A percentile compares a stretch with the other conserved stretches of the same genome.
These are phyloP conservation scores for Hesperia comma DNA, from an alignment of 2,888 invertebrate species.

Conservation along the genomic window DNA sequence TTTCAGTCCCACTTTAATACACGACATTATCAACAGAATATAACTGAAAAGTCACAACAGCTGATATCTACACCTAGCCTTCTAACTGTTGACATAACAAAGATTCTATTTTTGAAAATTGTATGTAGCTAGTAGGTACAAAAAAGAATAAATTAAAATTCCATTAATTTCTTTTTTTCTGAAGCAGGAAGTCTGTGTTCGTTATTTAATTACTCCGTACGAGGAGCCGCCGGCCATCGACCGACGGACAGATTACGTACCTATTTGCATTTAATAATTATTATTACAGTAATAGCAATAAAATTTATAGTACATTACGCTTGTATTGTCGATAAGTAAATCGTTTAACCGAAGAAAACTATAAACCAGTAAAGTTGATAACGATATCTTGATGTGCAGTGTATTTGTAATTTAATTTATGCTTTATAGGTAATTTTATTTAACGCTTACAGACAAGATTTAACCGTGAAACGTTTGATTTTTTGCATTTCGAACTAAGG, in stretches of 20 bases:
- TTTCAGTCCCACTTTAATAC: too few species aligned
- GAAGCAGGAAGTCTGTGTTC: background rate
- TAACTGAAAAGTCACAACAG: too few species aligned
- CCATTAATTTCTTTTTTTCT: background rate
- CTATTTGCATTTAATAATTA: conserved; percentile 15
- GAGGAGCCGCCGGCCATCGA: conserved; percentile 10
- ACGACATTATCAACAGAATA: too few species aligned
- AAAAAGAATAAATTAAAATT: too few species aligned
- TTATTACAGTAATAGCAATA: conserved; percentile 25
- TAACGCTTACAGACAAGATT: too few species aligned
- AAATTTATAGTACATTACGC: conserved; percentile 19
- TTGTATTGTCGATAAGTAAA: conserved; percentile 20
- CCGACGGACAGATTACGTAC: conserved; percentile 13
- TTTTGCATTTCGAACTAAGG: too few species aligned
- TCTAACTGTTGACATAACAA: too few species aligned
- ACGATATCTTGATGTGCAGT: background rate
- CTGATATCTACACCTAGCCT: too few species aligned
- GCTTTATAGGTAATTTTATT: too few species aligned
- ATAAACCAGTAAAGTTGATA: background rate
- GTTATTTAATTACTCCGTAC: background rate
- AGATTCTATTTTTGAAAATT: too few species aligned
- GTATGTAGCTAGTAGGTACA: too few species aligned
- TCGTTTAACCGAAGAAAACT: conserved; percentile 6
- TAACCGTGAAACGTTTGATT: too few species aligned
- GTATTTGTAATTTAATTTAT: background rate